phyloP scores from a whole-genome alignment of 2,113 vertebrate species.

The Scalopus aquaticus region DNA sequence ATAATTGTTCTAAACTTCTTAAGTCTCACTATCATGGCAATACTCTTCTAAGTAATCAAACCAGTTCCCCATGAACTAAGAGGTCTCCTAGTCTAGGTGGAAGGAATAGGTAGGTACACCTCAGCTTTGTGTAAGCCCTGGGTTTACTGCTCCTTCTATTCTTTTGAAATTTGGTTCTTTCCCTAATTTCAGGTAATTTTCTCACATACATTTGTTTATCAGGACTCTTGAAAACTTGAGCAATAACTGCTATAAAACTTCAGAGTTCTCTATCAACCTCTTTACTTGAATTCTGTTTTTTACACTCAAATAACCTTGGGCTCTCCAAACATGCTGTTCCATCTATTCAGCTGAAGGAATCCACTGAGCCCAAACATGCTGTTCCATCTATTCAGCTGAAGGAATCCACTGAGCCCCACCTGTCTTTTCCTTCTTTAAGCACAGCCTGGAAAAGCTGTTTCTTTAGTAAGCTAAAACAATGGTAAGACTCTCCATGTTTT shows the following conservation, averaged over 20 bases:
- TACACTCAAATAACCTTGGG: neutral
- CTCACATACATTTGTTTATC: rapidly evolving
- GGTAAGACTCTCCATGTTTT: neutral
- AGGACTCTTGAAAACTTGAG: neutral
- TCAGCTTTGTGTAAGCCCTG: neutral
- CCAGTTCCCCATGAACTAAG: neutral
- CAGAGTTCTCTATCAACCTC: neutral
- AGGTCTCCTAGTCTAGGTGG: neutral
- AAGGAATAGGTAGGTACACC: neutral
- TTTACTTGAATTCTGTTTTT: neutral
- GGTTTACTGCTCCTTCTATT: neutral
- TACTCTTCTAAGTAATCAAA: neutral
- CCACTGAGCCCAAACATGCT: too few relatives aligned
- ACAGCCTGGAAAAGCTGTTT: neutral
- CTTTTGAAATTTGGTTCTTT: neutral
- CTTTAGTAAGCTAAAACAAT: neutral
- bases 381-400: too few relatives aligned
- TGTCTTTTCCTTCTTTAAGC: neutral
- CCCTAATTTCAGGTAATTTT: rapidly evolving
- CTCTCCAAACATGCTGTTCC: neutral
- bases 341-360: neutral
- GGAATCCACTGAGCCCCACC: rapidly evolving
- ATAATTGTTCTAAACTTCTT: neutral
- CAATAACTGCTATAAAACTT: rapidly evolving
- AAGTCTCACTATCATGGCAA: rapidly evolving